Conservation (phyloP, 1,140 invertebrate genomes). For the Zophobas atratus region DNA sequence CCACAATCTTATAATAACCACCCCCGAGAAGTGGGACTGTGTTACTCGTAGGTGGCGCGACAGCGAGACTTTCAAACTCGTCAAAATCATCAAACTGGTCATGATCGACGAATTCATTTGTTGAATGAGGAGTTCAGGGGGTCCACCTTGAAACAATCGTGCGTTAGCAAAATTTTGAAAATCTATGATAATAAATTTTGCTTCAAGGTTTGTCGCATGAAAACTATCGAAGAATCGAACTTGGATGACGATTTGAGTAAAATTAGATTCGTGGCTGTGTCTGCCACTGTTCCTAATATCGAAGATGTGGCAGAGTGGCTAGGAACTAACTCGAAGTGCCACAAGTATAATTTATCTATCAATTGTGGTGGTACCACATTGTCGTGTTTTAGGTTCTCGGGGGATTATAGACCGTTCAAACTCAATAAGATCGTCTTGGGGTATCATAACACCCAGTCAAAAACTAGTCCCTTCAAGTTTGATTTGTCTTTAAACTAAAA, state of each 20-base stretch:
- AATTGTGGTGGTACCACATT: constrained; percentile 9
- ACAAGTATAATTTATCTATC: constrained; percentile 67
- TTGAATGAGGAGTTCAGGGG: constrained; percentile 81
- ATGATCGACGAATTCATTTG: constrained; percentile 89
- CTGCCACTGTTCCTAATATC: constrained; percentile 85
- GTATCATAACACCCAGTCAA: constrained; percentile 71
- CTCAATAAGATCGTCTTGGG: constrained; percentile 82
- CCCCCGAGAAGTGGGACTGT: constrained; percentile 90
- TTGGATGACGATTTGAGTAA: constrained; percentile 3
- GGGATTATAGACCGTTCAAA: constrained; percentile 81
- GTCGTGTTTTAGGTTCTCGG: constrained; percentile 73
- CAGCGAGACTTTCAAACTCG: constrained; percentile 70
- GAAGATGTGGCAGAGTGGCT: constrained; percentile 85
- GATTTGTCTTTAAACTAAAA: constrained; percentile 85
- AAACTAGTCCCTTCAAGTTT: constrained; percentile 79
- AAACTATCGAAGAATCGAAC: constrained; percentile 59
- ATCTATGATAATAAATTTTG: constrained; percentile 4
- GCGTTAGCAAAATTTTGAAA: constrained; percentile 64
- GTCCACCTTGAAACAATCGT: constrained; percentile 86
- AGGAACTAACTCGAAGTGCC: constrained; percentile 68
- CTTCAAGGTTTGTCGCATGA: constrained; percentile 64
- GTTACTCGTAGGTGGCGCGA: constrained; percentile 82
- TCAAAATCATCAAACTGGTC: constrained; percentile 79
- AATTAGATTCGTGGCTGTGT: constrained; percentile 84
- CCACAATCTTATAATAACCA: constrained; percentile 81